phyloP scores from a whole-genome alignment of 1,140 invertebrate species.

The Drosophila kepulauana region DNA sequence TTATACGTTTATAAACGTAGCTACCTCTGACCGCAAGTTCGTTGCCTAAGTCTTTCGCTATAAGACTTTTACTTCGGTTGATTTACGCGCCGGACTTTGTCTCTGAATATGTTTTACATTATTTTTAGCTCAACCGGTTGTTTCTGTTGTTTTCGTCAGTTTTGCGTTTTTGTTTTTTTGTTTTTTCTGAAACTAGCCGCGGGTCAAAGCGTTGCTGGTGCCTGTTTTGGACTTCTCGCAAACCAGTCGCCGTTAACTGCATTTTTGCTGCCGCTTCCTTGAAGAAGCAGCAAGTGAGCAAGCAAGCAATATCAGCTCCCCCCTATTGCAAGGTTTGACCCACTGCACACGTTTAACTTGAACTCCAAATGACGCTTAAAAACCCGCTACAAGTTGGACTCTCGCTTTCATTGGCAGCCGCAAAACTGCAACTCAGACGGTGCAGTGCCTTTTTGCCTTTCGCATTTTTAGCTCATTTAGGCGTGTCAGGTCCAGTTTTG shows the following conservation, averaged over 20 bases:
- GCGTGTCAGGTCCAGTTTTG: conserved; percentile 77
- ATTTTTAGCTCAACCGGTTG: conserved; percentile 74
- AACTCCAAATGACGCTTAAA: conserved; percentile 67
- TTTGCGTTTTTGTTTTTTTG: conserved; percentile 7
- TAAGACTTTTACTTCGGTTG: conserved; percentile 43
- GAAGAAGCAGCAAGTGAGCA: conserved; percentile 52
- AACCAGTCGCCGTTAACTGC: conserved; percentile 80
- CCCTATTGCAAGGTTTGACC: conserved; percentile 71
- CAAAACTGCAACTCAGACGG: conserved; percentile 42
- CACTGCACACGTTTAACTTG: conserved; percentile 82
- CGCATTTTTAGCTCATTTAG: conserved; percentile 80
- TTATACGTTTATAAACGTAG: not conserved
- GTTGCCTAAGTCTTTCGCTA: conserved; percentile 65
- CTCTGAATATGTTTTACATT: conserved; percentile 28
- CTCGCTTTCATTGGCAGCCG: conserved; percentile 70
- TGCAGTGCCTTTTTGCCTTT: conserved; percentile 60
- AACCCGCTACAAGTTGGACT: conserved; percentile 60
- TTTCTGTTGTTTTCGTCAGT: conserved; percentile 32
- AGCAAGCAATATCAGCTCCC: conserved; percentile 25
- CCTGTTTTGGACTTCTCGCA: conserved; percentile 49
- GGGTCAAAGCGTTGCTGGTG: conserved; percentile 64
- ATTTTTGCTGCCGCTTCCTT: conserved; percentile 65
- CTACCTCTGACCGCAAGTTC: conserved; percentile 35
- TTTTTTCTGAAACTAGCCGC: conserved; percentile 51
- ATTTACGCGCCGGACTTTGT: not conserved